A percentile compares a stretch with the other conserved stretches of the same genome.
These are phyloP conservation scores for Hirudinaria manillensis DNA, from an alignment of 2,888 invertebrate species.

Conservation along the genomic window DNA sequence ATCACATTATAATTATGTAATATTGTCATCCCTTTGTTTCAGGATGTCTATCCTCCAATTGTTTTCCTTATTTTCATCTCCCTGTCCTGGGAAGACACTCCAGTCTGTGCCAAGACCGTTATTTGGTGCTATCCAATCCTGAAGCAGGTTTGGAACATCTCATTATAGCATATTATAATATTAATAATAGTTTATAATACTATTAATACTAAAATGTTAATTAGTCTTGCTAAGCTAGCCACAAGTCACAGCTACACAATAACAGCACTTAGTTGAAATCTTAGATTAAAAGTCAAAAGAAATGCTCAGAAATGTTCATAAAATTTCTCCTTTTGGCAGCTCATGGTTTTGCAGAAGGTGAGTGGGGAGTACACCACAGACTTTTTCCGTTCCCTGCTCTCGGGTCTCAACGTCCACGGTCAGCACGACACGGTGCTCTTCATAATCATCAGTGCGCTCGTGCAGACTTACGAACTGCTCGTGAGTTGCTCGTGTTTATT, in stretches of 20 bases:
- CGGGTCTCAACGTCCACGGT: slow-evolving; percentile 77
- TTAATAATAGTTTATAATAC: too few relatives aligned
- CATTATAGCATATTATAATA: too few relatives aligned
- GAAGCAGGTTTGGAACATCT: slow-evolving; percentile 46
- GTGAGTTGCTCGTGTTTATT: slow-evolving; percentile 40
- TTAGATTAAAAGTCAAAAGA: too few relatives aligned
- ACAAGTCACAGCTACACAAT: too few relatives aligned
- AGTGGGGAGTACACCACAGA: slow-evolving; percentile 65
- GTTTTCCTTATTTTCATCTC: slow-evolving; percentile 57
- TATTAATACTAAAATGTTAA: too few relatives aligned
- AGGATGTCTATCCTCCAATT: slow-evolving; percentile 48
- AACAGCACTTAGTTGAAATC: too few relatives aligned
- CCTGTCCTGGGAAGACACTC: slow-evolving; percentile 80
- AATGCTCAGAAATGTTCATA: too few relatives aligned
- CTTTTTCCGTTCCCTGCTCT: slow-evolving; percentile 71
- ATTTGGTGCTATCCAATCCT: slow-evolving; percentile 66
- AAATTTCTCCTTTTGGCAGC: background rate
- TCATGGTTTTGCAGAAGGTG: slow-evolving; percentile 57
- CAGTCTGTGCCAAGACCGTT: slow-evolving; percentile 73
- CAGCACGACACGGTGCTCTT: slow-evolving; percentile 84
- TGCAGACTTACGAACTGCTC: slow-evolving; percentile 74
- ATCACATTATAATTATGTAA: too few relatives aligned
- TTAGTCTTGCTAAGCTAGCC: too few relatives aligned
- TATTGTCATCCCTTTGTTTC: too few relatives aligned
- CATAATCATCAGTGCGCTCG: slow-evolving; percentile 70